Evolutionary conservation across 2,888 invertebrate genomes (phyloP).

Genomic region (Agriotes lineatus): DNA sequence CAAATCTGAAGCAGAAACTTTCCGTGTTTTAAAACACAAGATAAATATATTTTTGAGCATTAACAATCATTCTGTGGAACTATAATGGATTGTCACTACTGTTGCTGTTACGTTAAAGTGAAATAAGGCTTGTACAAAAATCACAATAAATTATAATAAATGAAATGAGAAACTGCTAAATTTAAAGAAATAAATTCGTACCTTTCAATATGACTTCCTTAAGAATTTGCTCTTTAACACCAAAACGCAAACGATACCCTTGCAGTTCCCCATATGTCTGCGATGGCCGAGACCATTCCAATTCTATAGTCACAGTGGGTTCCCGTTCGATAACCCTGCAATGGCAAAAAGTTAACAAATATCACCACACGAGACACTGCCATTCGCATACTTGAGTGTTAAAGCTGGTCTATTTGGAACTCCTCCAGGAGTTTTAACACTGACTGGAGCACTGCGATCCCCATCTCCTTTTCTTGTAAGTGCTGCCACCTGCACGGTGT

Average conservation of each 20-base stretch:
- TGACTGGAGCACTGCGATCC: conserved; percentile 86
- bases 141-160: no score
- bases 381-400: conserved; percentile 77
- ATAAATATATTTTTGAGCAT: no score
- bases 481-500: conserved; percentile 95
- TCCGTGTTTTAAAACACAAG: no score
- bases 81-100: no score
- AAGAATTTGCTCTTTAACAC: conserved; percentile 84
- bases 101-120: no score
- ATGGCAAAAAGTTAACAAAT: conserved; percentile 1
- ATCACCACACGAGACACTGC: neutral
- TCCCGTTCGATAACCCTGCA: conserved; percentile 85
- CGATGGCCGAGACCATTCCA: conserved; percentile 93
- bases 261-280: conserved; percentile 90
- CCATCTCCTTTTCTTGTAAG: conserved; percentile 98
- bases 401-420: conserved; percentile 89
- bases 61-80: no score
- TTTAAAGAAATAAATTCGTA: no score
- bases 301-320: conserved; percentile 88
- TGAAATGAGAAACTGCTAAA: no score
- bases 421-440: conserved; percentile 92
- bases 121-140: no score
- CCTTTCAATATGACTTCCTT: conserved; percentile 80
- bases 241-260: conserved; percentile 89
- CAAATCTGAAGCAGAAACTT: no score